These are phyloP conservation scores for Sprattus sprattus DNA, from an alignment of 2,113 vertebrate species.

Conservation along the genomic window DNA sequence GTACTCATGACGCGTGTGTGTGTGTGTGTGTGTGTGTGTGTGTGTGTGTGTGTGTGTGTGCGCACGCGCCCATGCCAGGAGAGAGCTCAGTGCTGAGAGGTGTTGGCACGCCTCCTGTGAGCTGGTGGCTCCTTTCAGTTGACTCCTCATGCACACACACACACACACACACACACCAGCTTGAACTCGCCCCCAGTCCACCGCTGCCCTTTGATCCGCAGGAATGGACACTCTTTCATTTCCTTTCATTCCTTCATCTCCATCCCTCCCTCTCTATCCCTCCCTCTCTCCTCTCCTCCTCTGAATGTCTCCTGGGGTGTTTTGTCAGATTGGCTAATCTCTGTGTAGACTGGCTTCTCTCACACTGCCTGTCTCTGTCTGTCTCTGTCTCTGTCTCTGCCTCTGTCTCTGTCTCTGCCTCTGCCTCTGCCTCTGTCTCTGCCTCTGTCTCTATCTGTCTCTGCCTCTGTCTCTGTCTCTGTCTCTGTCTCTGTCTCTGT, in stretches of 20 bases:
- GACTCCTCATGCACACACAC: slow-evolving; percentile 27
- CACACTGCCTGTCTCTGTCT: background rate
- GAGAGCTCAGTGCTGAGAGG: background rate
- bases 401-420: too few relatives aligned
- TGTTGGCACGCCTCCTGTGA: background rate
- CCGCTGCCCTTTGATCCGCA: background rate
- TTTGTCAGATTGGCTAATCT: background rate
- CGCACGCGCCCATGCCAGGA: background rate
- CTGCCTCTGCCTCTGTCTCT: slow-evolving; percentile 44
- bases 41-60: background rate
- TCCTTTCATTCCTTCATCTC: background rate
- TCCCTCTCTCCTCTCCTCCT: too few relatives aligned
- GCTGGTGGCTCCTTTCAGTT: slow-evolving; percentile 14
- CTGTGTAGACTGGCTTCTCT: background rate
- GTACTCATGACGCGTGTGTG: background rate
- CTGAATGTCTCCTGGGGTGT: background rate
- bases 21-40: background rate
- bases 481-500: slow-evolving; percentile 50
- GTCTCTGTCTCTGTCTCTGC: too few relatives aligned
- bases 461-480: slow-evolving; percentile 53
- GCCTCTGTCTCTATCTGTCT: too few relatives aligned
- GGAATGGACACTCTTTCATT: slow-evolving; percentile 27
- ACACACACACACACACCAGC: background rate
- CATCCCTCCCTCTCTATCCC: background rate
- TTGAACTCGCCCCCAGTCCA: slow-evolving; percentile 3